phyloP scores from a whole-genome alignment of 1,140 invertebrate genomes.

The Trachelipus rathkii region DNA sequence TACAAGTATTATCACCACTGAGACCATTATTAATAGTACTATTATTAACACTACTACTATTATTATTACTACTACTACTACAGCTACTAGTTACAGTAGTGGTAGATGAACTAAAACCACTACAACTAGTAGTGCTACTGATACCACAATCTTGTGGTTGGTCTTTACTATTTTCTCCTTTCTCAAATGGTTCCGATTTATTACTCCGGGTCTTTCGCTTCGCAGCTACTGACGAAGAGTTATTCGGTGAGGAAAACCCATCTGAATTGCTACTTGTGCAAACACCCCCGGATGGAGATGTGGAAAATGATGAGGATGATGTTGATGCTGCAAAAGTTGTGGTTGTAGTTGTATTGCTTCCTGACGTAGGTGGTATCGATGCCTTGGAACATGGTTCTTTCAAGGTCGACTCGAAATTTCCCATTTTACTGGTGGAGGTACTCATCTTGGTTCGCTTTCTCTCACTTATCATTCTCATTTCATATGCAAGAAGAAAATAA shows the following conservation, averaged over 20 bases:
- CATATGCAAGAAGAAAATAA: no score
- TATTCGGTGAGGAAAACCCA: background rate
- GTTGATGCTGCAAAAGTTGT: background rate
- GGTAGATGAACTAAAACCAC: background rate
- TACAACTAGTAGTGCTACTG: background rate
- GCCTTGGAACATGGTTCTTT: no score
- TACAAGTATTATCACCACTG: slow-evolving; percentile 26
- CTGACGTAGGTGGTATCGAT: no score
- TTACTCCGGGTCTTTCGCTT: slow-evolving; percentile 27
- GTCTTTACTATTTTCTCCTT: background rate
- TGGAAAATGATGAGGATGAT: background rate
- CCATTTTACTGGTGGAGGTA: no score
- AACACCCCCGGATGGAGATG: background rate
- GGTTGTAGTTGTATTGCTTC: background rate
- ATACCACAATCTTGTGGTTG: background rate
- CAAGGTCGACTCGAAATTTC: no score
- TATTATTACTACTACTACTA: slow-evolving; percentile 35
- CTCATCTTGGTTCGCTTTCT: no score
- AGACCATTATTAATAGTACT: slow-evolving; percentile 35
- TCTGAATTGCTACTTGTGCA: background rate
- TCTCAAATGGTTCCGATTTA: background rate
- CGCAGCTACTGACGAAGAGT: slow-evolving; percentile 18
- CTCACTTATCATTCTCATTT: no score
- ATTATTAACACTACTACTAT: slow-evolving; percentile 35
- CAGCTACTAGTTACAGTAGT: slow-evolving; percentile 26